Evolutionary conservation across 2,113 vertebrate species (phyloP), one percentile per base, ranked within the genome.

Genomic region (Tapirus terrestris): DNA sequence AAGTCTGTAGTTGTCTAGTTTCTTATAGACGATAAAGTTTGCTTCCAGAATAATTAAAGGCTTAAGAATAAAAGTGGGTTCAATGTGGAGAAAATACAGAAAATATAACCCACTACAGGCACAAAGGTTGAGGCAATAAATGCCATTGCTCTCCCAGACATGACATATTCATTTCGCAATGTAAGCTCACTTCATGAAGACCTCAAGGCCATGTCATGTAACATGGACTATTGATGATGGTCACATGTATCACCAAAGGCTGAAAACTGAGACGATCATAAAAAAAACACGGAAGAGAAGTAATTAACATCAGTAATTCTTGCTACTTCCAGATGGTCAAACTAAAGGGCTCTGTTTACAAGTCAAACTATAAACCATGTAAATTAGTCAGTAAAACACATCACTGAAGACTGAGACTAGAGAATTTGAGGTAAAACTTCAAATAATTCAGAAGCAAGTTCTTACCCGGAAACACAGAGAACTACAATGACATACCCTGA

Each of bases 251-350:
- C 91, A 94, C 91, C 96, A 91, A 95, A 96, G 91, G 72, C 93
- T 91, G 79, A 91, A 96, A 96, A 82, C 84, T 39, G 85, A 91
- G 70, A 94, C 11, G 27, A 84, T 75, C 94, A 91, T 91, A 84
- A 75, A 96, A 96, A 79, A 85, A 93, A 75, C 68, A 75, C 25
- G 36, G 89, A 93, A 96, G 75, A 83, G 36, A 73, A 93, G 43
- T 87, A 83, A 96, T 96, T 96, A 95, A 51, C 87, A 89, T 97
- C 80, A 96, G 87, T 96, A 96, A 94, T 97, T 39, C 75, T 29
- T 43, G 72, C 79, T 43, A 68, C 45, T 85, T 91, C 93, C 97
- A 98, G 93, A 96, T 89, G 92, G 92, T 61, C 94, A 65, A 87
- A 89, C 67, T 33, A 61, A 96, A 94, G 36, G 83, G 18, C 27